Conservation (phyloP, 2,888 invertebrate species). For the Drosophila parthenogenetica region DNA sequence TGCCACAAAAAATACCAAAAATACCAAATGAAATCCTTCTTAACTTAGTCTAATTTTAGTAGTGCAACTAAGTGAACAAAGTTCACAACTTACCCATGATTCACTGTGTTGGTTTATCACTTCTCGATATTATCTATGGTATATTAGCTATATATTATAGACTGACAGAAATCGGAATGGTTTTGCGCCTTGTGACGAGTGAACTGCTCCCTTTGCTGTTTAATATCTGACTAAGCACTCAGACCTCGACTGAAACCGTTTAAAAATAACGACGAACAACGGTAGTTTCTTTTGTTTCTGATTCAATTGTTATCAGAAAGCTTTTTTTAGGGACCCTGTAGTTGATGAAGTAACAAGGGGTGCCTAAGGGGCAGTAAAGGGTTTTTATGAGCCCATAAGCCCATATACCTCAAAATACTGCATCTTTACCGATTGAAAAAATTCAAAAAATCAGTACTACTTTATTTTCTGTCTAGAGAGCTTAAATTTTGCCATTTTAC, state of each 20-base stretch:
- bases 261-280: slow-evolving; percentile 7
- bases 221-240: slow-evolving; percentile 21
- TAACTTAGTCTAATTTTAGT: neutral
- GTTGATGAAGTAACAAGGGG: too few relatives aligned
- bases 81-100: slow-evolving; percentile 51
- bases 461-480: too few relatives aligned
- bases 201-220: slow-evolving; percentile 21
- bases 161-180: slow-evolving; percentile 6
- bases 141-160: neutral
- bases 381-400: too few relatives aligned
- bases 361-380: too few relatives aligned
- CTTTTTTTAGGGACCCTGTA: neutral
- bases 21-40: too few relatives aligned
- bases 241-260: neutral
- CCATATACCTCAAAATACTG: too few relatives aligned
- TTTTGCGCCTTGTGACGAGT: neutral
- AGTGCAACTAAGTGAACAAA: neutral
- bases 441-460: too few relatives aligned
- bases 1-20: too few relatives aligned
- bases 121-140: slow-evolving; percentile 10
- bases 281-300: neutral
- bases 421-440: too few relatives aligned
- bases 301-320: slow-evolving; percentile 12
- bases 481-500: too few relatives aligned
- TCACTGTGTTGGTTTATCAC: slow-evolving; percentile 25